Evolutionary conservation across 2,797 vertebrate genomes (phyloP).

Genomic region (Takifugu rubripes): DNA sequence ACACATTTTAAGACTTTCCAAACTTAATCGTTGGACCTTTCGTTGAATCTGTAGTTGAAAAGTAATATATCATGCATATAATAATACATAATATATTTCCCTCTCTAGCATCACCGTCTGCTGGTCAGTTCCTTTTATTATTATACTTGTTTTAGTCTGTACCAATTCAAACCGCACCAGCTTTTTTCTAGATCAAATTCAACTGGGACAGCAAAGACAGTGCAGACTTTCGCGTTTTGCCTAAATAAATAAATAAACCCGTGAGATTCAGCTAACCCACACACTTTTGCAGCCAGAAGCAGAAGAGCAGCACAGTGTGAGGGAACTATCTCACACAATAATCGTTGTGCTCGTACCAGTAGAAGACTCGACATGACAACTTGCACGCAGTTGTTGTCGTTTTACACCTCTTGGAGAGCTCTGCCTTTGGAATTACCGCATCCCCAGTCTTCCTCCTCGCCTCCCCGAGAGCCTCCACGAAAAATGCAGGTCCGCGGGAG

Average conservation of each 20-base stretch:
- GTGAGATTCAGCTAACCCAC: constrained; percentile 22
- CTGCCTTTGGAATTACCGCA: constrained; percentile 2
- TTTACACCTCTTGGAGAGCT: constrained; percentile 16
- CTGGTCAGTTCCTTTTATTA: no score
- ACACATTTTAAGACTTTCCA: no score
- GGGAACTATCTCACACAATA: constrained; percentile 41
- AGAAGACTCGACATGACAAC: constrained; percentile 22
- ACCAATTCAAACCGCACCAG: no score
- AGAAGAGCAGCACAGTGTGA: constrained; percentile 39
- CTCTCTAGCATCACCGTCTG: no score
- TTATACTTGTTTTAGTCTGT: no score
- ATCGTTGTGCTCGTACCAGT: constrained; percentile 26
- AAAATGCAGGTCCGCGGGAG: background rate
- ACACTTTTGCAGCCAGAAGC: constrained; percentile 5
- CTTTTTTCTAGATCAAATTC: no score
- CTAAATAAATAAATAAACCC: background rate
- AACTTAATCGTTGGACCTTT: no score
- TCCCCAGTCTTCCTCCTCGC: constrained; percentile 2
- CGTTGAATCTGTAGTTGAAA: no score
- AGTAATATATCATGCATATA: no score
- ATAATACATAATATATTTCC: no score
- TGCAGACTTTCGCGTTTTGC: constrained; percentile 16
- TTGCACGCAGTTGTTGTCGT: constrained; percentile 21
- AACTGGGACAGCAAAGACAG: constrained; percentile 4
- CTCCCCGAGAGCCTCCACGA: background rate